Conservation (phyloP, 1,140 invertebrate genomes). For the Liolophura sinensis region DNA sequence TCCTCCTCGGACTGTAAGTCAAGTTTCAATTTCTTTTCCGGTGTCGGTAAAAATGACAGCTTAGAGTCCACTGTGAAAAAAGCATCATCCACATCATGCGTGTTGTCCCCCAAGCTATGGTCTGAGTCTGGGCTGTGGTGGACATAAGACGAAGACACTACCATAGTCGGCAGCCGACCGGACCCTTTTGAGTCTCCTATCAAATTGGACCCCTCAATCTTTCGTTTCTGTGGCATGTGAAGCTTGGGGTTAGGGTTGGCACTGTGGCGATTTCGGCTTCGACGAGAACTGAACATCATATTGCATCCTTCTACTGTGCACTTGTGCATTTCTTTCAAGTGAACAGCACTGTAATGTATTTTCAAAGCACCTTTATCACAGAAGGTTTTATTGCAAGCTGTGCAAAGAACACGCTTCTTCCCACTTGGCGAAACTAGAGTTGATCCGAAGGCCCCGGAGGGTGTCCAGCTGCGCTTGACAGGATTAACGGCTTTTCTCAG, state of each 20-base stretch:
- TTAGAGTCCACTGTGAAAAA: conserved; percentile 45
- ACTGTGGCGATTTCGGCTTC: conserved; percentile 94
- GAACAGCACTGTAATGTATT: conserved; percentile 99
- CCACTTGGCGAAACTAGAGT: conserved; percentile 56
- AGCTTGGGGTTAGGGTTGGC: conserved; percentile 98
- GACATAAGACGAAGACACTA: conserved; percentile 32
- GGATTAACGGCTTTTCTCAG: conserved; percentile 82
- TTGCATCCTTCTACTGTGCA: conserved; percentile 98
- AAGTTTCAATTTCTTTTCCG: conserved; percentile 43
- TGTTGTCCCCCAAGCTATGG: conserved; percentile 25
- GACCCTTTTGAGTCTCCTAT: conserved; percentile 25
- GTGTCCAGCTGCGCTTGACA: conserved; percentile 89
- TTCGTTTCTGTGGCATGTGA: conserved; percentile 80
- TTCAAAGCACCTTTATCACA: conserved; percentile 98
- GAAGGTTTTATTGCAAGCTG: conserved; percentile 98
- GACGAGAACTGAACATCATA: conserved; percentile 98
- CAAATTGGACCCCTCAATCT: conserved; percentile 8
- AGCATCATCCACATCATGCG: conserved; percentile 32
- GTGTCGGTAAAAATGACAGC: conserved; percentile 43
- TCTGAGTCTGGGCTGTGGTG: conserved; percentile 14
- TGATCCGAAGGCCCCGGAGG: conserved; percentile 60
- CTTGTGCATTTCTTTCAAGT: conserved; percentile 97
- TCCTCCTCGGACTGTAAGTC: conserved; percentile 17
- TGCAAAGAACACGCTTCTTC: conserved; percentile 93
- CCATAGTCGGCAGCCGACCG: conserved; percentile 46